Conservation (phyloP, 2,113 vertebrate species). For the Aegotheles bennettii region DNA sequence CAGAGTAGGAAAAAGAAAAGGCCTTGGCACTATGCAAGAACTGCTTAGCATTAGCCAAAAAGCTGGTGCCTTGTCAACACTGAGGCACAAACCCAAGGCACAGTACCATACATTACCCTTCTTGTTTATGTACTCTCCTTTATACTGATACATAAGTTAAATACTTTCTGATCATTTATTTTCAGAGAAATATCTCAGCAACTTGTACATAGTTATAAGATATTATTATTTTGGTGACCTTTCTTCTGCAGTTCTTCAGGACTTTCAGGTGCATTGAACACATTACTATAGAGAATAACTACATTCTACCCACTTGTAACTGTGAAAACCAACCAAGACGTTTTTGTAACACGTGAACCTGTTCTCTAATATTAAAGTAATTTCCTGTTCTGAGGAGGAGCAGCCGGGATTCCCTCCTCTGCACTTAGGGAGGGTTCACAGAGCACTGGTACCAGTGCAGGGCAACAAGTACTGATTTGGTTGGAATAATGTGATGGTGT, state of each 20-base stretch:
- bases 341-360: not conserved
- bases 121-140: not conserved
- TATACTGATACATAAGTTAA: not conserved
- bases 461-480: not conserved
- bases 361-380: not conserved
- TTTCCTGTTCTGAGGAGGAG: not conserved
- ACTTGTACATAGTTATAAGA: not conserved
- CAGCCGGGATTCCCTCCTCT: not conserved
- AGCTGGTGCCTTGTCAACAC: not conserved
- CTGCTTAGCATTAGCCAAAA: not conserved
- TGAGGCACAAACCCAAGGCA: not conserved
- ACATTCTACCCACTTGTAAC: not conserved
- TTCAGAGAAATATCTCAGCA: not conserved
- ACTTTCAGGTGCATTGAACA: not conserved
- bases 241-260: not conserved
- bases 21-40: not conserved
- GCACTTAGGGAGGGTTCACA: rapidly evolving
- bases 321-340: rapidly evolving
- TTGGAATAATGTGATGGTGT: not conserved
- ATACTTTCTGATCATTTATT: not conserved
- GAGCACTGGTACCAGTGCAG: not conserved
- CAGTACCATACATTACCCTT: not conserved
- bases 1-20: not conserved
- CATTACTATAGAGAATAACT: not conserved
- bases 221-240: not conserved